phyloP scores from a whole-genome alignment of 1,140 invertebrate species.

The Atta colombica region DNA sequence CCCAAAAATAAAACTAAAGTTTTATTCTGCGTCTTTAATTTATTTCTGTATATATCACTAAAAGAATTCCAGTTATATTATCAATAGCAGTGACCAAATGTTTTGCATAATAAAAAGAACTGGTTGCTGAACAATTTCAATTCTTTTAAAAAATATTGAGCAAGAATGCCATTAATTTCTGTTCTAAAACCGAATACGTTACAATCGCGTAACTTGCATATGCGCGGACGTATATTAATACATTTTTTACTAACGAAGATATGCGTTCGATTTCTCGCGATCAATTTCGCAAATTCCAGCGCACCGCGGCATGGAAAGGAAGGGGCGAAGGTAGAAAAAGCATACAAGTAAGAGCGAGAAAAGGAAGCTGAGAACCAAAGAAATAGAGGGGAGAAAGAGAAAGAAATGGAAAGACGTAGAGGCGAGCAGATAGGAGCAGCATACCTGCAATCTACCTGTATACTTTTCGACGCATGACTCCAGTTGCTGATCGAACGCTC shows the following conservation, averaged over 20 bases:
- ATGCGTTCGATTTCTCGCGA: conserved; percentile 57
- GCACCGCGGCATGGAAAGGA: conserved; percentile 6
- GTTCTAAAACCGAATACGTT: not conserved
- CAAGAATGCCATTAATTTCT: conserved; percentile 26
- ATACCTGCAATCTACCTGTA: conserved; percentile 75
- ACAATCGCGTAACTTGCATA: conserved; percentile 2
- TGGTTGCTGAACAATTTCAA: not conserved
- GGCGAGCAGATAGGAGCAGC: conserved; percentile 31
- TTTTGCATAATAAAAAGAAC: not conserved
- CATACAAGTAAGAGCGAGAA: conserved; percentile 27
- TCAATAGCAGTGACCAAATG: not conserved
- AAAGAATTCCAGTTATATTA: not conserved
- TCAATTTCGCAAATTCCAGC: conserved; percentile 52
- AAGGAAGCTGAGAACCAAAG: conserved; percentile 8
- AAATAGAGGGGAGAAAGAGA: conserved; percentile 61
- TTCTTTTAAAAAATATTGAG: not conserved
- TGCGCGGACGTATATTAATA: not conserved
- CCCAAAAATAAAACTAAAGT: not conserved
- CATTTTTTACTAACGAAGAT: conserved; percentile 39
- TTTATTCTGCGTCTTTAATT: not conserved
- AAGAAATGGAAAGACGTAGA: conserved; percentile 72
- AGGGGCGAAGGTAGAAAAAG: conserved; percentile 24
- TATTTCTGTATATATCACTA: not conserved
- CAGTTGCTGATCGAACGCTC: conserved; percentile 84
- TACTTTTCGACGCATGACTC: conserved; percentile 67